Conservation (phyloP, 2,888 invertebrate species). For the Ecliptopera silaceata region DNA sequence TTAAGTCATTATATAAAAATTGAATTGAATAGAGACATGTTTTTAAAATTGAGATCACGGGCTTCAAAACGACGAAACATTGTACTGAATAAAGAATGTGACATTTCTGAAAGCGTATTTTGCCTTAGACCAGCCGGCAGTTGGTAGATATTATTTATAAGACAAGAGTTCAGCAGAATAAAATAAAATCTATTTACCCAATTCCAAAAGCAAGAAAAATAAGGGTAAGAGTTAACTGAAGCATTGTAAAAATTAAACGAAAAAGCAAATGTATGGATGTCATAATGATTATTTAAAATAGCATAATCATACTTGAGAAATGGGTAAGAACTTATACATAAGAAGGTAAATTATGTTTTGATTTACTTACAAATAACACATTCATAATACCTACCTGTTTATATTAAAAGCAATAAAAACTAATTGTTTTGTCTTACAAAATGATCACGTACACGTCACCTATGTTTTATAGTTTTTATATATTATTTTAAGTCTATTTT, state of each 20-base stretch:
- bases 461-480: too few relatives aligned
- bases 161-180: constrained; percentile 62
- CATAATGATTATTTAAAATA: constrained; percentile 23
- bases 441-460: too few relatives aligned
- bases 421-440: too few relatives aligned
- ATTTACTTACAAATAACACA: too few relatives aligned
- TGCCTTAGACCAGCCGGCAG: background rate
- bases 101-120: constrained; percentile 11
- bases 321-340: background rate
- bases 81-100: background rate
- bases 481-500: too few relatives aligned
- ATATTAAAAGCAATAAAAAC: too few relatives aligned
- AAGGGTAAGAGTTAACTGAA: constrained; percentile 47
- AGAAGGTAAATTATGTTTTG: too few relatives aligned
- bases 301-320: background rate
- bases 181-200: constrained; percentile 63
- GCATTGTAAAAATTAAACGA: constrained; percentile 53
- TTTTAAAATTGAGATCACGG: too few relatives aligned
- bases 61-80: too few relatives aligned
- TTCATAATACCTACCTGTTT: too few relatives aligned
- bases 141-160: constrained; percentile 40
- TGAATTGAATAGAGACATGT: too few relatives aligned
- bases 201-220: constrained; percentile 60
- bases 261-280: constrained; percentile 55
- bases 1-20: too few relatives aligned